A percentile compares a stretch with the other conserved stretches of the same genome.
Evolutionary conservation across 2,797 vertebrate species (phyloP).

Genomic region (Peromyscus attwateri): DNA sequence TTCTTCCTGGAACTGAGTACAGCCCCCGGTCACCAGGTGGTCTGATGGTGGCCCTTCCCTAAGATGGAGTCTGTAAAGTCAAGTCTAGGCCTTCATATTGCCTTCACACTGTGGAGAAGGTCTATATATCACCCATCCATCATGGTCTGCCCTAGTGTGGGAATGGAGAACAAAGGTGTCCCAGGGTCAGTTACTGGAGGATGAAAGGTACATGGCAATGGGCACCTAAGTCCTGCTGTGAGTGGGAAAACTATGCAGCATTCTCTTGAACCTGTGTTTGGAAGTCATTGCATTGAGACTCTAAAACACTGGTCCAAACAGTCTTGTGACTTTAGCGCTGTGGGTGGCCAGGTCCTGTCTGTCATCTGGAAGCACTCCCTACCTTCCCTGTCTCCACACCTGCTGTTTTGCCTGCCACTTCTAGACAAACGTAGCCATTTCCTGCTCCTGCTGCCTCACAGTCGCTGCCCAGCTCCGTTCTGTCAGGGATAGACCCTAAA

Average conservation of each 20-base stretch:
- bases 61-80: too few species aligned
- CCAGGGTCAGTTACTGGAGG: neutral
- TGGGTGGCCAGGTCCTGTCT: neutral
- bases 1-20: too few species aligned
- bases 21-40: too few species aligned
- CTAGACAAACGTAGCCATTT: neutral
- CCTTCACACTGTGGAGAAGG: too few species aligned
- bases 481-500: neutral
- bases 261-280: neutral
- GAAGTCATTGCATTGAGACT: neutral
- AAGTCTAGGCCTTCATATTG: too few species aligned
- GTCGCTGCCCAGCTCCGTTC: neutral
- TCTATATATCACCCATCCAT: neutral
- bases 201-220: accelerated
- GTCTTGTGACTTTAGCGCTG: neutral
- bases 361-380: neutral
- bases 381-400: neutral
- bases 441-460: neutral
- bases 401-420: neutral
- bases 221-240: neutral
- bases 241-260: neutral
- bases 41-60: too few species aligned
- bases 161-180: neutral
- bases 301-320: neutral
- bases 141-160: neutral